phyloP scores from a whole-genome alignment of 2,113 vertebrate species.

The Pagrus major region DNA sequence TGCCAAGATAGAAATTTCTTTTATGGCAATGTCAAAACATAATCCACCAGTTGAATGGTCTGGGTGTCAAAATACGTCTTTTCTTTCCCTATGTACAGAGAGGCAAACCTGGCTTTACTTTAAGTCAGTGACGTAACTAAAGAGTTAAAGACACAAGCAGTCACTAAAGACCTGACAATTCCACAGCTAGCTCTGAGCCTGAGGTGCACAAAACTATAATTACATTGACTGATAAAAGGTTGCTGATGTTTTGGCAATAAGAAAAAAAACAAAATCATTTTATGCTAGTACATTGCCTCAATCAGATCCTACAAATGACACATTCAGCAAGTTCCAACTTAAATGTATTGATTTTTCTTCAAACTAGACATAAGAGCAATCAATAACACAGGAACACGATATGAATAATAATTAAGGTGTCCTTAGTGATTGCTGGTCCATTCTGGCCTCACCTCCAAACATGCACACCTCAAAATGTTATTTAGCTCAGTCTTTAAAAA shows the following conservation, averaged over 20 bases:
- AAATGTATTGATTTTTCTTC: background rate
- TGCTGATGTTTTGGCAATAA: too few species aligned
- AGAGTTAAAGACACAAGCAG: background rate
- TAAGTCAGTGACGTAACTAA: background rate
- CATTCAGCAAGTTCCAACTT: background rate
- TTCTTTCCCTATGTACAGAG: background rate
- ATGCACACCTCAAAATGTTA: background rate
- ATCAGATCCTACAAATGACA: conserved; percentile 1
- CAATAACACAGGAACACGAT: background rate
- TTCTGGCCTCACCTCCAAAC: background rate
- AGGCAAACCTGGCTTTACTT: background rate
- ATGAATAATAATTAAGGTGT: background rate
- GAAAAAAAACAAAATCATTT: too few species aligned
- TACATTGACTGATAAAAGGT: background rate
- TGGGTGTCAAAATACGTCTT: background rate
- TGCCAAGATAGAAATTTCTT: background rate
- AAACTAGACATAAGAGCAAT: too few species aligned
- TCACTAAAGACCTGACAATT: background rate
- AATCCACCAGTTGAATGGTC: background rate
- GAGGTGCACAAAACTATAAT: background rate
- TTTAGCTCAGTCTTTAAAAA: background rate
- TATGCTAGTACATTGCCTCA: background rate
- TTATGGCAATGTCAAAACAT: background rate
- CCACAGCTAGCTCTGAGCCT: background rate
- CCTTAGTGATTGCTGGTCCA: too few species aligned